Conservation (phyloP, 2,113 vertebrate species). For the Leucopsar rothschildi region DNA sequence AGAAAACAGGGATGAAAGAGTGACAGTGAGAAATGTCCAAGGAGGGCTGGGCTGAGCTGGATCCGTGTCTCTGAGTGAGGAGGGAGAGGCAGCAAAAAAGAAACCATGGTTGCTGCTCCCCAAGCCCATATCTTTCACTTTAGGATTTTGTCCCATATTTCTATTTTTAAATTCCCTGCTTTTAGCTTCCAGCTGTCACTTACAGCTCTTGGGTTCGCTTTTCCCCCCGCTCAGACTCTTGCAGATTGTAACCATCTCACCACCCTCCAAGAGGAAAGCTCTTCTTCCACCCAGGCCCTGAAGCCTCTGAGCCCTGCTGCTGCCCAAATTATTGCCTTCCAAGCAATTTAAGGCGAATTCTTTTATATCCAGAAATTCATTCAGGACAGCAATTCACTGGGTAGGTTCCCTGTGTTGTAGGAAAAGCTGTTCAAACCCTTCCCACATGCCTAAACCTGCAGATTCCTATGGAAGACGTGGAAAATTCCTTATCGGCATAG, state of each 20-base stretch:
- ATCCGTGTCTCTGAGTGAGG: accelerated
- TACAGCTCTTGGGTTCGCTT: background rate
- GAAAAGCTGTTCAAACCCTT: background rate
- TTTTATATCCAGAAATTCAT: background rate
- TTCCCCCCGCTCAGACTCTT: background rate
- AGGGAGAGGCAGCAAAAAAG: background rate
- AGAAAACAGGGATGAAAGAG: background rate
- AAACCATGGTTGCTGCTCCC: background rate
- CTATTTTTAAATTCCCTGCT: background rate
- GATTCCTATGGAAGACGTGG: background rate
- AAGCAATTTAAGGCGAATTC: background rate
- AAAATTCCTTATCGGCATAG: background rate
- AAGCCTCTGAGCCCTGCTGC: background rate
- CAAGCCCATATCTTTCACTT: background rate
- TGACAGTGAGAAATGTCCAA: accelerated
- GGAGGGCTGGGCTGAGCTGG: background rate
- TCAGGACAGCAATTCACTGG: background rate
- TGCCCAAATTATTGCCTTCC: background rate
- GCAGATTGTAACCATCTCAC: background rate
- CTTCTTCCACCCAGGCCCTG: background rate
- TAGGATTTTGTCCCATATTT: background rate
- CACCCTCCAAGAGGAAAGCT: background rate
- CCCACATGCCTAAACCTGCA: background rate
- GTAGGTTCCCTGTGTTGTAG: background rate
- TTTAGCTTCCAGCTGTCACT: conserved; percentile 19